Evolutionary conservation across 2,888 invertebrate species (phyloP).

Genomic region (Mesopsocus fuscifrons): DNA sequence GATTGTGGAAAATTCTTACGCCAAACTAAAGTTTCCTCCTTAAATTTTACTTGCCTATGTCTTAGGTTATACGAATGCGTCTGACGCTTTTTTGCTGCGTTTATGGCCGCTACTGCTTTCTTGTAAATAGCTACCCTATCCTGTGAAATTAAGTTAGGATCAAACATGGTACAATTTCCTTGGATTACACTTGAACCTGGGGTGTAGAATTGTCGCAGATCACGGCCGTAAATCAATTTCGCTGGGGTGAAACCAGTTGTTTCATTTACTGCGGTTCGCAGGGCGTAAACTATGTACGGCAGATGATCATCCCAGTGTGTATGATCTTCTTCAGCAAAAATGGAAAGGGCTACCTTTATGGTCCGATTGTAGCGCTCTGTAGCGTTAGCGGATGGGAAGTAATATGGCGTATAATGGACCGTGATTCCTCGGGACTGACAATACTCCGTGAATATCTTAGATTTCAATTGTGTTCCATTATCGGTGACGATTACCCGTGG

Average conservation of each 20-base stretch:
- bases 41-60: no score
- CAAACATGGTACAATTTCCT: no score
- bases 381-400: neutral
- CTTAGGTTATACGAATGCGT: no score
- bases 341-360: slow-evolving; percentile 16
- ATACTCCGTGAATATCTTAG: slow-evolving; percentile 11
- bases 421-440: slow-evolving; percentile 11
- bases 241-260: slow-evolving; percentile 14
- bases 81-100: no score
- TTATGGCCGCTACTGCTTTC: no score
- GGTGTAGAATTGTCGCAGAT: neutral
- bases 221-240: slow-evolving; percentile 13
- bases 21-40: no score
- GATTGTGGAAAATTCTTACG: no score
- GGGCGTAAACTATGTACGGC: slow-evolving; percentile 16
- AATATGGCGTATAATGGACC: neutral
- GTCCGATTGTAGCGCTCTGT: slow-evolving; percentile 17
- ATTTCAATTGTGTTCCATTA: slow-evolving; percentile 17
- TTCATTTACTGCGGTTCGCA: slow-evolving; percentile 15
- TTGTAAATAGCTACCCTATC: no score
- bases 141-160: no score
- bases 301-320: slow-evolving; percentile 16
- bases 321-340: slow-evolving; percentile 16
- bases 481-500: slow-evolving; percentile 17
- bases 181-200: no score